Evolutionary conservation across 2,113 vertebrate species (phyloP).

Genomic region (Nansenia antarctica): DNA sequence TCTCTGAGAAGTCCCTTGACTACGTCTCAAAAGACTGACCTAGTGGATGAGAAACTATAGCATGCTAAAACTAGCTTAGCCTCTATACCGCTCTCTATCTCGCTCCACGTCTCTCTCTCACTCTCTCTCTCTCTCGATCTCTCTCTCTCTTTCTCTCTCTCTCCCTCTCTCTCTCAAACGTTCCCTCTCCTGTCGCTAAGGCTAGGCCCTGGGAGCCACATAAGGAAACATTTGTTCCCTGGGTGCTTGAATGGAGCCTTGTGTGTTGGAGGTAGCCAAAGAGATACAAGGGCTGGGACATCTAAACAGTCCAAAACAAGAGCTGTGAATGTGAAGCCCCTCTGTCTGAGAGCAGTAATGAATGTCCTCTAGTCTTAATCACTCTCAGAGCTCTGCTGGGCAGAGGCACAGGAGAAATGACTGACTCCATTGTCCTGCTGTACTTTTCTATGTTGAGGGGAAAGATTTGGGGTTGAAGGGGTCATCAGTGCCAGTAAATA

Average conservation of each 20-base stretch:
- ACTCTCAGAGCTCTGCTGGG: no score
- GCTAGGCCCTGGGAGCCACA: constrained; percentile 74
- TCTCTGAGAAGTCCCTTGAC: constrained; percentile 1
- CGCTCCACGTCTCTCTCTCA: constrained; percentile 7
- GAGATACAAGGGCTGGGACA: constrained; percentile 79
- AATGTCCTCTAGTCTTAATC: constrained; percentile 64
- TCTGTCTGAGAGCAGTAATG: constrained; percentile 60
- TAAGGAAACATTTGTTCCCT: constrained; percentile 93
- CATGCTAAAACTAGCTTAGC: constrained; percentile 69
- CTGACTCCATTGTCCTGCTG: constrained; percentile 63
- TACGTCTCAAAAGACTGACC: constrained; percentile 50
- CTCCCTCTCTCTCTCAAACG: constrained; percentile 2
- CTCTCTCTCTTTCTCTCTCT: constrained; percentile 1
- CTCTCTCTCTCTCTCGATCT: constrained; percentile 8
- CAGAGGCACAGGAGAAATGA: no score
- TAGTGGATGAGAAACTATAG: constrained; percentile 80
- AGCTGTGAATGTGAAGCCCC: constrained; percentile 74
- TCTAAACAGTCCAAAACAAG: constrained; percentile 77
- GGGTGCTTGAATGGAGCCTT: constrained; percentile 87
- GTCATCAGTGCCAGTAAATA: constrained; percentile 46
- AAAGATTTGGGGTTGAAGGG: constrained; percentile 15
- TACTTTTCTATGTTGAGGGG: constrained; percentile 43
- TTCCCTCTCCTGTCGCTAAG: constrained; percentile 53
- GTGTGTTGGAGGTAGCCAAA: constrained; percentile 80
- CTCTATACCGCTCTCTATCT: not conserved